Evolutionary conservation across 2,888 invertebrate species (phyloP).

Genomic region (Nysson spinosus): DNA sequence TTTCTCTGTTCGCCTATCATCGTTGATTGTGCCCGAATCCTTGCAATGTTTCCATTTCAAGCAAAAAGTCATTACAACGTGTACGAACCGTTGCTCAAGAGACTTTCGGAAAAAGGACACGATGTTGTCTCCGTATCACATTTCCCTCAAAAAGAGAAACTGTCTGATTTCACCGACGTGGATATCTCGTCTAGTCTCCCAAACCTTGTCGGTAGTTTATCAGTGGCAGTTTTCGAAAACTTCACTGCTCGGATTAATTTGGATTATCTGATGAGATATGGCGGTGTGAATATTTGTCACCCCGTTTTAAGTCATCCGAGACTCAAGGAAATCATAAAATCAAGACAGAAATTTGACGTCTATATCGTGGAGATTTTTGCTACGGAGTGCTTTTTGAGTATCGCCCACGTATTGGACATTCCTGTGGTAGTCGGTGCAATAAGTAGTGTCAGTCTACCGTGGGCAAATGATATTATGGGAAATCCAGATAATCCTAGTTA

Average conservation of each 20-base stretch:
- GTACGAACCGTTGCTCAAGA: constrained; percentile 75
- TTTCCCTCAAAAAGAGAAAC: constrained; percentile 66
- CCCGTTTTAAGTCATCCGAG: constrained; percentile 46
- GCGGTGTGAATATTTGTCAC: constrained; percentile 50
- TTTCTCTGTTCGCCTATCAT: constrained; percentile 12
- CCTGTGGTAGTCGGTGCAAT: constrained; percentile 57
- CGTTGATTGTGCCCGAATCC: constrained; percentile 68
- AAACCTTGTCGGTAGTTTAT: constrained; percentile 52
- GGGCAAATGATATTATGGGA: constrained; percentile 59
- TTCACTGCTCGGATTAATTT: constrained; percentile 22
- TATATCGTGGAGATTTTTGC: constrained; percentile 62
- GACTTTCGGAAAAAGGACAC: constrained; percentile 77
- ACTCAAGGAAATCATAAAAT: constrained; percentile 53
- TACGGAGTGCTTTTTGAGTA: constrained; percentile 61
- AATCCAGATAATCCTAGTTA: constrained; percentile 66
- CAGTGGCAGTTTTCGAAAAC: constrained; percentile 30
- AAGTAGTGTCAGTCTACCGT: constrained; percentile 55
- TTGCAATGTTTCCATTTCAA: constrained; percentile 77
- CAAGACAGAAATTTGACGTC: constrained; percentile 58
- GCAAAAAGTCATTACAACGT: constrained; percentile 78
- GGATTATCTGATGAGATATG: constrained; percentile 3
- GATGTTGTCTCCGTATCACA: constrained; percentile 75
- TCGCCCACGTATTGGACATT: constrained; percentile 58
- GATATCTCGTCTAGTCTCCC: constrained; percentile 54
- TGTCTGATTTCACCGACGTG: constrained; percentile 74